Percentiles rank a stretch among this genome's conserved stretches.
These are phyloP conservation scores for Trachelus stipa DNA, from an alignment of 2,888 invertebrate genomes.

Conservation along the genomic window DNA sequence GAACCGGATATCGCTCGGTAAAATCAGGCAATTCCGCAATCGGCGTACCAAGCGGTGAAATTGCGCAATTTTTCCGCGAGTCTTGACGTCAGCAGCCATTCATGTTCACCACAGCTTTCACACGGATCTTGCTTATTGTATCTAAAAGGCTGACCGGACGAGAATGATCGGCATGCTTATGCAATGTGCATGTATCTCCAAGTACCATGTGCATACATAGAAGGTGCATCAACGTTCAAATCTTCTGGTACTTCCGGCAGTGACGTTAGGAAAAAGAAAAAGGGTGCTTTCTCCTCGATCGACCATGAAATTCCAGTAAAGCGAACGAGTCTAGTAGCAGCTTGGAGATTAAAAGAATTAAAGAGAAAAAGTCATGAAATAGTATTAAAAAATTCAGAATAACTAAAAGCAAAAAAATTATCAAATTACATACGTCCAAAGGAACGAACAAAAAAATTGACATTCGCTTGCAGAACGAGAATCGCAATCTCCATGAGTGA, in stretches of 20 bases:
- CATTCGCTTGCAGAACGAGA: not conserved
- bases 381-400: not conserved
- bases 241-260: not conserved
- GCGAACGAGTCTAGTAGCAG: not conserved
- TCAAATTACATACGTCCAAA: not conserved
- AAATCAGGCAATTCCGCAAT: slow-evolving; percentile 30
- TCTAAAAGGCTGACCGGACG: slow-evolving; percentile 34
- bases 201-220: not conserved
- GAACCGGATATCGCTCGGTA: not conserved
- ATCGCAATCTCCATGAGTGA: not conserved
- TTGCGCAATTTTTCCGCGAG: slow-evolving; percentile 63
- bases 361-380: no score
- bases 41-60: slow-evolving; percentile 47
- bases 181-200: not conserved
- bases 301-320: not conserved
- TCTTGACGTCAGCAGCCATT: slow-evolving; percentile 64
- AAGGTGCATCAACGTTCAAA: not conserved
- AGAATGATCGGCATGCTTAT: not conserved
- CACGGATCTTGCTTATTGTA: slow-evolving; percentile 61
- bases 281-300: not conserved
- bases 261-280: not conserved
- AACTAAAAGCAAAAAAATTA: not conserved
- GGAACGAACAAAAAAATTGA: not conserved
- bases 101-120: slow-evolving; percentile 59
- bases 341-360: not conserved